These are phyloP conservation scores for Tympanuchus pallidicinctus DNA, from an alignment of 2,113 vertebrate genomes.

Conservation along the genomic window DNA sequence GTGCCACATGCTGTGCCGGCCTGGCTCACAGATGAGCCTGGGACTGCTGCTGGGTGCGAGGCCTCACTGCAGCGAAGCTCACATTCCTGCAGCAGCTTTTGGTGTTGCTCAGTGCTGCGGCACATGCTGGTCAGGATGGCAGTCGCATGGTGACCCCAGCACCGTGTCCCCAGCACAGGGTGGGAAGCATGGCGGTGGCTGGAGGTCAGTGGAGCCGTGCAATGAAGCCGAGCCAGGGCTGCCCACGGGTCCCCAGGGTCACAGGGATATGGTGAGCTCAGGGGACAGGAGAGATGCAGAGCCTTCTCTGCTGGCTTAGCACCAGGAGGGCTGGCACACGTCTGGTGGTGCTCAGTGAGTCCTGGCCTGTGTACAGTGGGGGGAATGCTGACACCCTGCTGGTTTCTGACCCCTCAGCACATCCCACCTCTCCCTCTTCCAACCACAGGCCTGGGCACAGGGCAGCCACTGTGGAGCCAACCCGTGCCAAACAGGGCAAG, in stretches of 20 bases:
- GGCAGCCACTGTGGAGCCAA: accelerated
- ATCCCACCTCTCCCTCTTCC: accelerated
- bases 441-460: neutral
- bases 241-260: accelerated
- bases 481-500: neutral
- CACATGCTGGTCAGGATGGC: neutral
- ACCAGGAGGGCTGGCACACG: neutral
- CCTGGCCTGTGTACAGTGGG: neutral
- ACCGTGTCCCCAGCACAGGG: accelerated
- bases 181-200: accelerated
- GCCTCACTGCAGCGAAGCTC: neutral
- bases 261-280: neutral
- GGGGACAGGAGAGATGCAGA: neutral
- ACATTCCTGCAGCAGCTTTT: neutral
- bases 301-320: neutral
- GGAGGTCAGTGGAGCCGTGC: neutral
- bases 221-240: neutral
- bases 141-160: accelerated
- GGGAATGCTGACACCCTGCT: neutral
- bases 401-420: too few species aligned
- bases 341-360: accelerated
- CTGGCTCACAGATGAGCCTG: accelerated
- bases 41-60: accelerated
- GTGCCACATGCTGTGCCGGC: accelerated
- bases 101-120: neutral